Evolutionary conservation across 1,140 invertebrate species (phyloP).

Genomic region (Neodiprion virginianus): DNA sequence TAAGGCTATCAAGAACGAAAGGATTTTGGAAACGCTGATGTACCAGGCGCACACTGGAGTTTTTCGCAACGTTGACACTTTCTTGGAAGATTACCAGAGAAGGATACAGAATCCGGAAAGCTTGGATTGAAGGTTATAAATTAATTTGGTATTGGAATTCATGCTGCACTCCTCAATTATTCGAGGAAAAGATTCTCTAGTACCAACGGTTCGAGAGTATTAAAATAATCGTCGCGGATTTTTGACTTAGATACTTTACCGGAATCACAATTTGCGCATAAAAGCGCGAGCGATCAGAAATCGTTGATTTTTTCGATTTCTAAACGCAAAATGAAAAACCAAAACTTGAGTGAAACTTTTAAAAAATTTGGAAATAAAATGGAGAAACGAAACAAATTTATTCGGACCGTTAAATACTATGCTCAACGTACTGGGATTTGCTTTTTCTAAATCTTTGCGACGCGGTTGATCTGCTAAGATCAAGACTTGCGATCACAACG

Average conservation of each 20-base stretch:
- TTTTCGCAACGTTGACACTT: conserved; percentile 88
- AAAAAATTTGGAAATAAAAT: too few species aligned
- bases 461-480: neutral
- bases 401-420: neutral
- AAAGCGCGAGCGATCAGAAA: too few species aligned
- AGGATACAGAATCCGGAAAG: conserved; percentile 84
- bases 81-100: conserved; percentile 86
- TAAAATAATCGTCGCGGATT: too few species aligned
- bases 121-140: conserved; percentile 54
- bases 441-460: neutral
- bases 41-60: conserved; percentile 92
- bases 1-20: conserved; percentile 92
- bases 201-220: too few species aligned
- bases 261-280: too few species aligned
- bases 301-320: too few species aligned
- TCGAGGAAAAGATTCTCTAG: too few species aligned
- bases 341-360: too few species aligned
- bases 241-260: too few species aligned
- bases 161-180: too few species aligned
- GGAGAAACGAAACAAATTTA: too few species aligned
- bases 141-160: neutral
- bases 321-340: too few species aligned
- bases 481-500: neutral
- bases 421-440: neutral
- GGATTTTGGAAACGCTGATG: conserved; percentile 91